A percentile compares a stretch with the other conserved stretches of the same genome.
phyloP scores from a whole-genome alignment of 2,888 invertebrate species.

The Cloeon dipterum region DNA sequence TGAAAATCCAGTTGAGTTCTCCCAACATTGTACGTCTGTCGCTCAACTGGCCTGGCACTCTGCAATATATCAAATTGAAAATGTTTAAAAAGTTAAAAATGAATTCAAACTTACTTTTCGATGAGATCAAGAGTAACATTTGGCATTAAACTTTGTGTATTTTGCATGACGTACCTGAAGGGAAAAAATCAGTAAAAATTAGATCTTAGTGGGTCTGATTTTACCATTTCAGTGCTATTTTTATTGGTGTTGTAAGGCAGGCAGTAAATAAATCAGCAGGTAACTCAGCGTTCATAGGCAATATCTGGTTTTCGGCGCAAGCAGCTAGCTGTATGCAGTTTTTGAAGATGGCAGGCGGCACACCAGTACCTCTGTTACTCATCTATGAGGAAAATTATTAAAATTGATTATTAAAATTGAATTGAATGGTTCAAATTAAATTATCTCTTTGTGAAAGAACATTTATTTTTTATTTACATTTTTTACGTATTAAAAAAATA shows the following conservation, averaged over 20 bases:
- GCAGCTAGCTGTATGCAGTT: constrained; percentile 95
- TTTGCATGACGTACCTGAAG: constrained; percentile 56
- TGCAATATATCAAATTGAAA: constrained; percentile 14
- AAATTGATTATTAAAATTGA: no score
- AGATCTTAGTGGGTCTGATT: constrained; percentile 2
- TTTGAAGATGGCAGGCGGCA: constrained; percentile 35
- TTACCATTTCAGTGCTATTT: constrained; percentile 75
- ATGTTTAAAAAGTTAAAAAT: constrained; percentile 3
- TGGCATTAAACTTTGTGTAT: constrained; percentile 57
- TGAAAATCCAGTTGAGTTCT: constrained; percentile 99
- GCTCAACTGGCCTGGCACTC: constrained; percentile 85
- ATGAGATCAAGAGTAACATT: constrained; percentile 63
- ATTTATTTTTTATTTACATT: no score
- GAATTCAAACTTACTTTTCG: constrained; percentile 46
- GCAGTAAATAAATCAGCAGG: constrained; percentile 96
- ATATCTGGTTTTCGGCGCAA: constrained; percentile 74
- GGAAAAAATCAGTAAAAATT: constrained; percentile 6
- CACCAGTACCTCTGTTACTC: constrained; percentile 11
- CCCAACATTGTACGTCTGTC: constrained; percentile 94
- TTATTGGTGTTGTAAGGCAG: constrained; percentile 95
- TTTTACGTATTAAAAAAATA: no score
- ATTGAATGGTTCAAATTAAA: no score
- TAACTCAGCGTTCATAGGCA: constrained; percentile 93
- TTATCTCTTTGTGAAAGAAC: no score
- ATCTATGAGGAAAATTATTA: not conserved